Percentiles rank a stretch among this genome's conserved stretches.
Evolutionary conservation across 2,797 vertebrate genomes (phyloP).

Genomic region (Scarus forsteni): DNA sequence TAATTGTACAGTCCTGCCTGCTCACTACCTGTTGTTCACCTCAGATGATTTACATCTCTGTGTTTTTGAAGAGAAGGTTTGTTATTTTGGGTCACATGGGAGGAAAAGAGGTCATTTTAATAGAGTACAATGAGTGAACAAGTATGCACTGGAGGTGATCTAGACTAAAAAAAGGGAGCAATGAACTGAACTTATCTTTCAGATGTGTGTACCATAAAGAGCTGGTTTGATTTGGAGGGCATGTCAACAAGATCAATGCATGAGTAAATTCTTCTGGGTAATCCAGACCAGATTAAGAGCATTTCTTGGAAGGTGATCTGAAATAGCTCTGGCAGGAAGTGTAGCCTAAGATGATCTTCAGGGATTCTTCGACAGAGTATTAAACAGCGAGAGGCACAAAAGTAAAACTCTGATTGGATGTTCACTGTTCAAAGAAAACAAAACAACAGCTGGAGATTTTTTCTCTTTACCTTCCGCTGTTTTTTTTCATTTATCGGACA

Average conservation of each 20-base stretch:
- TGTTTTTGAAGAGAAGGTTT: conserved; percentile 32
- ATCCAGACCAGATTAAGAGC: conserved; percentile 65
- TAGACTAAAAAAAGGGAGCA: not conserved
- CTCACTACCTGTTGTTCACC: conserved; percentile 66
- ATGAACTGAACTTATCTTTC: not conserved
- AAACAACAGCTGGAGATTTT: conserved; percentile 34
- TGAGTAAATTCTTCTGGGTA: conserved; percentile 52
- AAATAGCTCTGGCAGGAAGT: conserved; percentile 58
- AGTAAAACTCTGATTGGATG: conserved; percentile 31
- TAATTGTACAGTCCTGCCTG: conserved; percentile 68
- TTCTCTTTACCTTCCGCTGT: conserved; percentile 46
- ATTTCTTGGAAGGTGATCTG: conserved; percentile 69
- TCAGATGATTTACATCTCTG: conserved; percentile 44
- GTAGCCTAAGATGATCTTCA: conserved; percentile 62
- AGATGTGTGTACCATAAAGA: not conserved
- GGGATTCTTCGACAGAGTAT: conserved; percentile 48
- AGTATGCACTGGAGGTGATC: not conserved
- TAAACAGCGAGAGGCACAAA: conserved; percentile 59
- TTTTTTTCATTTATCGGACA: conserved; percentile 51
- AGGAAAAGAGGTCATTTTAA: not conserved
- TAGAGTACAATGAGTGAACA: not conserved
- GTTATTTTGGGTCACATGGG: conserved; percentile 22
- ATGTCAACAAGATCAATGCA: conserved; percentile 30
- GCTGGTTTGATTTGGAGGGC: conserved; percentile 3
- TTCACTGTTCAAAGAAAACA: conserved; percentile 11